Evolutionary conservation across 2,113 vertebrate species (phyloP), one percentile per base, ranked within the genome.

Genomic region (Microcebus griseorufus): DNA sequence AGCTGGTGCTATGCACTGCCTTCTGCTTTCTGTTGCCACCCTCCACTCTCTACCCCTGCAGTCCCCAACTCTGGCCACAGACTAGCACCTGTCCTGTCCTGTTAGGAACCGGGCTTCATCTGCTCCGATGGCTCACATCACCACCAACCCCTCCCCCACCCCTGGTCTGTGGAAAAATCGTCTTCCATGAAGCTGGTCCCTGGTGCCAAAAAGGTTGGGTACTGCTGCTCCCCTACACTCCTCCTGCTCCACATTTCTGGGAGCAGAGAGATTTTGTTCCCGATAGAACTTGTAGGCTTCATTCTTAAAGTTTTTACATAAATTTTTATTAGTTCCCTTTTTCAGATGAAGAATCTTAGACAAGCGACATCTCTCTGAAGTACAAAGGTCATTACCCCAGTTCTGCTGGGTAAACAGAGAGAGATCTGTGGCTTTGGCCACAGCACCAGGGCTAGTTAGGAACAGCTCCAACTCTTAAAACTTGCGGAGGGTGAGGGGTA

Each of bases 221-320:
- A 58, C 55, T 2, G 2, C 55, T 22, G 55, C 55, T 22, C 79
- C 53, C 53, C 22, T 13, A 4, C 5, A 32, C 1, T 72, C 10
- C 25, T 64, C 60, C 27, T 37, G 58, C 32, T 32, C 79, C 22
- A 4, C 1, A 0, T 34, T 72, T 69, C n/a, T 72, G 29, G 55
- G 12, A 88, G 14, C 51, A 75, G 62, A 92, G 80, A 55, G 22
- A 6, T 70, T 53, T 92, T 79, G 48, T 12, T 93, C 65, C 48
- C 27, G 34, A 42, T 6, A 51, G 16, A 94, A 72, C 13, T 14
- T 58, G 39, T 25, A 73, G 18, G 64, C 51, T 93, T 37, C n/a
- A 14, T 48, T 97, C 48, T 62, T 90, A n/a, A 95, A 88, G 65
- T 16, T 72, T 29, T 91, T 53, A 60, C 27, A 17, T 69, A 65